Base-by-base conservation (phyloP, 2,797 vertebrate genomes). In the Microchirus variegatus region DNA sequence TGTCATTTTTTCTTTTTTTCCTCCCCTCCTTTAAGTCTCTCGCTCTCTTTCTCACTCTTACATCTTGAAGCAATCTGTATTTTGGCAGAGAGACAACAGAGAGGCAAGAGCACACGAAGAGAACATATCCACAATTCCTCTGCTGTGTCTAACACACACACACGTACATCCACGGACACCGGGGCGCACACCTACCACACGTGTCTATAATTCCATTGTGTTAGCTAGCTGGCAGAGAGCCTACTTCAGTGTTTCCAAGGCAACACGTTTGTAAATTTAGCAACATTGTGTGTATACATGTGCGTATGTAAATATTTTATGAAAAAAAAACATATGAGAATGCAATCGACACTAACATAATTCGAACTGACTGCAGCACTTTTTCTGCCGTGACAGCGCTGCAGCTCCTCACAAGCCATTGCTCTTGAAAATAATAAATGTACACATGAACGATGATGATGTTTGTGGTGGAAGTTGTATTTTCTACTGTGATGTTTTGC, bases 1-100 rank as follows among this genome's bases (percentile, higher is more conserved):
- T 82, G 66, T 74, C 42, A 64, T 70, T 67, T 62, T 58, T 56
- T 46, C 35, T 11, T 31, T n/a, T 67, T 62, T 58, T 56, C 44
- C 35, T 11, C 17, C 14, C 56, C 31, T 35, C 36, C 35, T 13
- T 52, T 12, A 46, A 38, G 38, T 22, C 26, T 59, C 36, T 72
- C 54, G 58, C 61, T 40, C 70, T 53, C 35, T 67, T 51, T 59
- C 70, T 68, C 64, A 67, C 50, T 78, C 57, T 67, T 71, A 84
- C 88, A 91, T 91, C 89, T 91, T 90, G 88, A 91, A 89, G 68
- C 80, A 63, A 91, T 91, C 84, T 87, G 83, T 59, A 19, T 70
- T 53, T 75, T 89, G 89, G 86, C 85, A 81, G 80, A 0, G 12
- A 70, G 61, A 84, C 82, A 83, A 67, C 69, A 70, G 62, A 76